phyloP scores from a whole-genome alignment of 2,113 vertebrate species.

The Gavia stellata region DNA sequence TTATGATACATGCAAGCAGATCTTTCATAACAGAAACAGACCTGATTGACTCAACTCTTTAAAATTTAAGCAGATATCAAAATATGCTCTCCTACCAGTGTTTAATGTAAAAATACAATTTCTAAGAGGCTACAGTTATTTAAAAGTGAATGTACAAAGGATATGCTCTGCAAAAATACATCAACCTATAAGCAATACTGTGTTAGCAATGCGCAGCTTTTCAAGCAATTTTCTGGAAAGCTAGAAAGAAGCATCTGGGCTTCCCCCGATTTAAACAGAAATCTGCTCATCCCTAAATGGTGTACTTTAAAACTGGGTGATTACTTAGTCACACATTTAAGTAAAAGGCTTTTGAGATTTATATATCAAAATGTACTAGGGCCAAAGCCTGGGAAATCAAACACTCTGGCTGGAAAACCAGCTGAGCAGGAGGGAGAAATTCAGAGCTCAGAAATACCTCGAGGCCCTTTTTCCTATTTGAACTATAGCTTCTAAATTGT shows the following conservation, averaged over 20 bases:
- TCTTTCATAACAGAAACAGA: neutral
- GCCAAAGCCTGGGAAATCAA: neutral
- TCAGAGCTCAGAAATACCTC: neutral
- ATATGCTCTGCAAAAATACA: neutral
- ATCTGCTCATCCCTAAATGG: neutral
- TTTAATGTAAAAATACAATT: neutral
- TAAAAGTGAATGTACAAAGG: neutral
- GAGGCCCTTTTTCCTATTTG: neutral
- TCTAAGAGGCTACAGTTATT: neutral
- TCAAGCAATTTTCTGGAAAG: neutral
- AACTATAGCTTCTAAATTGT: neutral
- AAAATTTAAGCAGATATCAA: neutral
- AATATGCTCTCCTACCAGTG: neutral
- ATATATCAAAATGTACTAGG: neutral
- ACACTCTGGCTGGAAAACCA: neutral
- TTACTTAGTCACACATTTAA: neutral
- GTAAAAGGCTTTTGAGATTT: neutral
- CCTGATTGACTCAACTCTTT: neutral
- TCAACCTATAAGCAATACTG: neutral
- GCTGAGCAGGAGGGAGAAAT: neutral
- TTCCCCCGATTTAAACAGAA: neutral
- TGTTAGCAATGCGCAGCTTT: neutral
- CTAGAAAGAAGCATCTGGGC: neutral
- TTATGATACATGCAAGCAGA: accelerated
- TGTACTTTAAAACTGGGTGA: neutral